Conservation (phyloP, 1,140 invertebrate species). For the Pararge aegeria region DNA sequence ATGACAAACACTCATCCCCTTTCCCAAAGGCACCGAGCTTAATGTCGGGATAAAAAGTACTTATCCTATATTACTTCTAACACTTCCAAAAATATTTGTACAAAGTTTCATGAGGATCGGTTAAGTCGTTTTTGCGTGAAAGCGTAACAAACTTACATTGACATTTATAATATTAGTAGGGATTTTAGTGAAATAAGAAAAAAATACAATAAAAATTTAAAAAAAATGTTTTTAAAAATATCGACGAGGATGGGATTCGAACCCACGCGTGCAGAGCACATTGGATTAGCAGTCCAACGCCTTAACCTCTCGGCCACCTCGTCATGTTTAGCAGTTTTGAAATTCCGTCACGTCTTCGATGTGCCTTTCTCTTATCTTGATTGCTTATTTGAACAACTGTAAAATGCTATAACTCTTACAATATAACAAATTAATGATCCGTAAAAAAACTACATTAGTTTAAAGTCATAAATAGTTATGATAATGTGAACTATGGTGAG, state of each 20-base stretch:
- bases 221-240: conserved; percentile 26
- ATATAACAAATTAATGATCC: not conserved
- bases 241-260: conserved; percentile 94
- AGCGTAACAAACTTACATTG: no score
- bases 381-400: conserved; percentile 8
- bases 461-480: no score
- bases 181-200: no score
- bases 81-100: no score
- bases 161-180: no score
- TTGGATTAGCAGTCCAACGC: conserved; percentile 92
- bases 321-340: conserved; percentile 68
- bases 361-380: conserved; percentile 2
- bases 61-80: no score
- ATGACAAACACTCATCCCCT: no score
- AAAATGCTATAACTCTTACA: not conserved
- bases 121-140: no score
- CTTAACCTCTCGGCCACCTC: conserved; percentile 95
- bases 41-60: no score
- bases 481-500: no score
- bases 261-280: conserved; percentile 89
- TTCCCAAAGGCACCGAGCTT: no score
- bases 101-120: no score
- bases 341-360: not conserved
- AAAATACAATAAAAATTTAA: not conserved
- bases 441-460: not conserved